Conservation (phyloP, 1,140 invertebrate species). For the Drosophila subobscura region DNA sequence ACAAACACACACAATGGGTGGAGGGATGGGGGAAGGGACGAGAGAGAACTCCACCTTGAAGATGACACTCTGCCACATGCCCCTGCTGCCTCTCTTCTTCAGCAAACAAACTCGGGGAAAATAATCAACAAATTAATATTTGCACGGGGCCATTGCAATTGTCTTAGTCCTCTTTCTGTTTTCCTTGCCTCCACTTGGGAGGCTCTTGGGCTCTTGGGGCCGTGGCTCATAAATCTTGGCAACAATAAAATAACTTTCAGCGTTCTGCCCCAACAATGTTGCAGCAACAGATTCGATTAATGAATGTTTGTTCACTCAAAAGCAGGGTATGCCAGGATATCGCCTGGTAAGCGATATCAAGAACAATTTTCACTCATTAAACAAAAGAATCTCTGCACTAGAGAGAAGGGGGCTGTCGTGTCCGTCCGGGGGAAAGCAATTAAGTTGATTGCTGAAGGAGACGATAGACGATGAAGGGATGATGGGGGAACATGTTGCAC, state of each 20-base stretch:
- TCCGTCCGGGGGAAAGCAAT: constrained; percentile 46
- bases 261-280: constrained; percentile 14
- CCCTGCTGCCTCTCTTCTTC: constrained; percentile 1
- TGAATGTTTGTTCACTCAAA: constrained; percentile 69
- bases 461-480: constrained; percentile 7
- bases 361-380: constrained; percentile 68
- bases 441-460: constrained; percentile 72
- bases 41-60: not conserved
- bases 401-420: constrained; percentile 20
- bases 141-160: constrained; percentile 36
- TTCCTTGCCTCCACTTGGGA: constrained; percentile 21
- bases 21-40: not conserved
- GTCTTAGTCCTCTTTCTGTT: constrained; percentile 11
- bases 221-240: constrained; percentile 67
- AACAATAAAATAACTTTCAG: constrained; percentile 67
- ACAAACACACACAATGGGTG: not conserved
- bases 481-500: not conserved
- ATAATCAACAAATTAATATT: constrained; percentile 79
- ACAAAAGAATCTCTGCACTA: constrained; percentile 49
- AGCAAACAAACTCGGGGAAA: constrained; percentile 5
- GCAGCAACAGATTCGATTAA: constrained; percentile 77
- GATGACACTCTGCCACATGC: constrained; percentile 11
- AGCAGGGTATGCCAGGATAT: constrained; percentile 1
- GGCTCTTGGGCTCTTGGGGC: constrained; percentile 25
- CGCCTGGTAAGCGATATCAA: constrained; percentile 53